Base-by-base conservation (phyloP, 1,140 invertebrate genomes). In the Meloidogyne hapla region DNA sequence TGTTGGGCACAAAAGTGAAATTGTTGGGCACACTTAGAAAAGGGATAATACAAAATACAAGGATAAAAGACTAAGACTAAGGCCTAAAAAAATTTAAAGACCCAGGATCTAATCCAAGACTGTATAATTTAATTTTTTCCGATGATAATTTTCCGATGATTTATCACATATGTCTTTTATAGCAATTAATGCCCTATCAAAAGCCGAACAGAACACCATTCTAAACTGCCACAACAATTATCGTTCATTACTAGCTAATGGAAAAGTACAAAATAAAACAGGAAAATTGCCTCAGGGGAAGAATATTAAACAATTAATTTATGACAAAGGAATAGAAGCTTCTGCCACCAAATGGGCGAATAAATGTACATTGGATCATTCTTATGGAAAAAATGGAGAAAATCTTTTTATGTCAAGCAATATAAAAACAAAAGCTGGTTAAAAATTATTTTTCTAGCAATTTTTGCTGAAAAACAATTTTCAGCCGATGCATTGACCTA, bases 221-320 rank as follows among this genome's bases (percentile, higher is more conserved):
- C 18, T 69, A 15, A 12, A 69, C 13, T 69, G 68, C 26, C 68
- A 69, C 15, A 69, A 69, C 33, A 69, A 42, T n/a, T 69, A 42
- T 26, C 68, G 68, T 18, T 42, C 33, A 1, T 6, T 26, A 15
- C 26, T 69, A 15, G 33, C 68, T 25, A 25, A 48, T 8, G 68
- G 68, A 23, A 40, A 42, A 26, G 12, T 8, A 13, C 5, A 42
- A 12, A 69, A 69, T 26, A 42, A 69, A 1, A 69, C 28, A 18
- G 33, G 28, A n/a, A 42, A 40, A 42, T 42, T 69, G 68, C 68
- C 68, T 4, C 13, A 40, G 5, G 68, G 42, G 2, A 18, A 2
- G 23, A 69, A 69, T 26, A 69, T 69, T 45, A 26, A 42, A 45
- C 23, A 69, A 26, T 25, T 69, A 13, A n/a, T 4, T 0, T 69